Percentiles rank a stretch among this genome's conserved stretches.
These are phyloP conservation scores for Solenopsis fugax DNA, from an alignment of 1,140 invertebrate species.

Conservation along the genomic window DNA sequence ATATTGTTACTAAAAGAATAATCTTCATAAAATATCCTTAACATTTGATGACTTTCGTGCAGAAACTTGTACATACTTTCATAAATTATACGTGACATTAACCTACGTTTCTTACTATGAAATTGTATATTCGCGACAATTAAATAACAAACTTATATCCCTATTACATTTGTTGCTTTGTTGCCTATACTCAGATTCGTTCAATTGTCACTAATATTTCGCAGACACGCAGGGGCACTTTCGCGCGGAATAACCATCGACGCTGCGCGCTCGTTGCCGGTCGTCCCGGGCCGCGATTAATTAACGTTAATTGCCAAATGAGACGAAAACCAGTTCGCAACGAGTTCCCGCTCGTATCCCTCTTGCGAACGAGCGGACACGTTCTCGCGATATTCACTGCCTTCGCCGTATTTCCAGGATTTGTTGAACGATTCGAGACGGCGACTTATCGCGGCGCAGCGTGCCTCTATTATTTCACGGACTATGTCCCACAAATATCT, in stretches of 20 bases:
- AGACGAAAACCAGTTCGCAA: conserved; percentile 33
- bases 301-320: conserved; percentile 69
- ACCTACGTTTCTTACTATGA: neutral
- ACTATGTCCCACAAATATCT: conserved; percentile 60
- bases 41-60: neutral
- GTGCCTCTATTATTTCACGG: conserved; percentile 71
- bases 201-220: conserved; percentile 43
- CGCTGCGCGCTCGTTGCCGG: conserved; percentile 18
- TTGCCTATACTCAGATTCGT: conserved; percentile 2
- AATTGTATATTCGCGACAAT: conserved; percentile 1
- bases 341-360: neutral
- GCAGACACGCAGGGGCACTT: conserved; percentile 36
- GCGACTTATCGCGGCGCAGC: conserved; percentile 59
- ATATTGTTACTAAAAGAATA: neutral
- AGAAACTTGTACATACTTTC: neutral
- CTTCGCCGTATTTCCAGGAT: conserved; percentile 61
- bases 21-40: neutral
- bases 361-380: neutral
- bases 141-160: conserved; percentile 38
- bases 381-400: conserved; percentile 19
- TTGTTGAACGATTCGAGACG: conserved; percentile 54
- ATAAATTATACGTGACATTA: neutral
- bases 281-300: conserved; percentile 58
- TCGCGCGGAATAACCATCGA: conserved; percentile 6
- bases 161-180: conserved; percentile 33